A percentile compares a stretch with the other conserved stretches of the same genome.
These are phyloP conservation scores for Indri indri DNA, from an alignment of 2,113 vertebrate genomes.

Conservation along the genomic window DNA sequence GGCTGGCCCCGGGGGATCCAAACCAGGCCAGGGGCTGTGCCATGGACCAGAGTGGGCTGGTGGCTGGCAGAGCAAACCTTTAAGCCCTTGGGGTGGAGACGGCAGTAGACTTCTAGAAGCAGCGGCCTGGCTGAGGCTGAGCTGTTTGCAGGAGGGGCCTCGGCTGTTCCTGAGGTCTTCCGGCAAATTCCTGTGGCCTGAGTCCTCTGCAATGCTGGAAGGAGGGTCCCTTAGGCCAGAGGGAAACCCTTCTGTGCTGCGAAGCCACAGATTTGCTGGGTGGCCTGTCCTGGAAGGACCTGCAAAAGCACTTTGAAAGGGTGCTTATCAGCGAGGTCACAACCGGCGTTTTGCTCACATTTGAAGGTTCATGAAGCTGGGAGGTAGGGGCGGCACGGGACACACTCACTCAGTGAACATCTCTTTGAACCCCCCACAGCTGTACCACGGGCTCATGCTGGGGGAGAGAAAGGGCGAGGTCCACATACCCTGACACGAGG, in stretches of 20 bases:
- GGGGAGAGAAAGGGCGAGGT: not conserved
- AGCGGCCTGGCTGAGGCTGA: not conserved
- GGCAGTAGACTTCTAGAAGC: not conserved
- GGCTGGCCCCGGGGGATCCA: not conserved
- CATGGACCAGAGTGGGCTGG: not conserved
- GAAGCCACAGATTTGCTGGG: rapidly evolving
- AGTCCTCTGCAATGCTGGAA: not conserved
- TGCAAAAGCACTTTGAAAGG: not conserved
- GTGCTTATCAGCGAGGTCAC: rapidly evolving
- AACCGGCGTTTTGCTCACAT: rapidly evolving
- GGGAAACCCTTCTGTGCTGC: not conserved
- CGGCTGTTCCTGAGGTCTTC: not conserved
- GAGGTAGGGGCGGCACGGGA: not conserved
- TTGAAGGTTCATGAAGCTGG: not conserved
- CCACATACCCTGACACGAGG: no score
- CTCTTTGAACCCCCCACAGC: not conserved
- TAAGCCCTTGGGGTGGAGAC: not conserved
- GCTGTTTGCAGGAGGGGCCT: not conserved
- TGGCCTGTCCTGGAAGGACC: not conserved
- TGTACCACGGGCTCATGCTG: not conserved
- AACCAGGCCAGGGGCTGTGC: not conserved
- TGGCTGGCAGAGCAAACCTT: not conserved
- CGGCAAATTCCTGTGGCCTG: not conserved
- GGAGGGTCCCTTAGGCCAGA: rapidly evolving
- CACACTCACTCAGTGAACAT: rapidly evolving